phyloP scores from a whole-genome alignment of 2,113 vertebrate genomes.

The Sander lucioperca region DNA sequence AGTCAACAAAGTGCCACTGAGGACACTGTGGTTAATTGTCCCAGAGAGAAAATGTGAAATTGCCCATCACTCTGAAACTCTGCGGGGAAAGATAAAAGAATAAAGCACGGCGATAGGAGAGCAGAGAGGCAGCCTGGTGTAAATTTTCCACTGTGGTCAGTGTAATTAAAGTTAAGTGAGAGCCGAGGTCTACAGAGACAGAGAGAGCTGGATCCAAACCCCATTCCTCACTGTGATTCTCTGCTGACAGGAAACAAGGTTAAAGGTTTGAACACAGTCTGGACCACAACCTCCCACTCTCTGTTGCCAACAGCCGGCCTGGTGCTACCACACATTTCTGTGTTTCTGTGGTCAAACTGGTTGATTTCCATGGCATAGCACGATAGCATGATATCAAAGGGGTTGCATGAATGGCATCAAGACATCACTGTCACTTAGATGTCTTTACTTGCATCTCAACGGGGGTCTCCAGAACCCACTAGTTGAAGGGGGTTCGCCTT shows the following conservation, averaged over 20 bases:
- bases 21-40: conserved; percentile 29
- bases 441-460: background rate
- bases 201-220: conserved; percentile 34
- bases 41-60: conserved; percentile 35
- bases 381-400: background rate
- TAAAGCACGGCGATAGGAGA: conserved; percentile 38
- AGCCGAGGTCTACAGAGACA: conserved; percentile 52
- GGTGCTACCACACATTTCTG: background rate
- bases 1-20: conserved; percentile 33
- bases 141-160: conserved; percentile 49
- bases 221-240: conserved; percentile 47
- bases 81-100: conserved; percentile 56
- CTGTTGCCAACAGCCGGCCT: conserved; percentile 25
- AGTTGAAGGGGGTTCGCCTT: background rate
- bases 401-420: background rate
- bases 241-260: conserved; percentile 50
- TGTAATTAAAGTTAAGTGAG: conserved; percentile 71
- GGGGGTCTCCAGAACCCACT: background rate
- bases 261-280: conserved; percentile 41
- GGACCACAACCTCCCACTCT: conserved; percentile 3
- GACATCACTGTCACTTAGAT: conserved; percentile 10
- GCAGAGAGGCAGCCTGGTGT: conserved; percentile 35
- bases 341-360: background rate
- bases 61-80: conserved; percentile 28
- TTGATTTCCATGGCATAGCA: background rate